Conservation (phyloP, 1,140 invertebrate species). For the Luehdorfia chinensis region DNA sequence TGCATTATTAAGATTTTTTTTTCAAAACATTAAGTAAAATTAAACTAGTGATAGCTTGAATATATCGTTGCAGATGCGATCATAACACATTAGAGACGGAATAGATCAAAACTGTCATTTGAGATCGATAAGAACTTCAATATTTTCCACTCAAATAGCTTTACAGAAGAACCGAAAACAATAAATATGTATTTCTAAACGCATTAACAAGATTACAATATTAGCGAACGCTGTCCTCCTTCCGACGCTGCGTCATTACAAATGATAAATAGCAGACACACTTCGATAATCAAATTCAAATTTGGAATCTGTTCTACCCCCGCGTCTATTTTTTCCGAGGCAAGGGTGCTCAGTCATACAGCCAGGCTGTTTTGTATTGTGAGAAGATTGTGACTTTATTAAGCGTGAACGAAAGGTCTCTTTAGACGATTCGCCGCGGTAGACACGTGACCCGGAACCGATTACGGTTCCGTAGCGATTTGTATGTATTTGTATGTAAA, state of each 20-base stretch:
- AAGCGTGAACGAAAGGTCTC: constrained; percentile 67
- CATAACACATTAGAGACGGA: too few species aligned
- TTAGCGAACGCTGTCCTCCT: constrained; percentile 58
- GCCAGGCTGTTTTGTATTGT: constrained; percentile 60
- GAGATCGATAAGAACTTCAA: constrained; percentile 60
- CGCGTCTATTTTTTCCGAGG: constrained; percentile 31
- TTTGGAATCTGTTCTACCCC: constrained; percentile 74
- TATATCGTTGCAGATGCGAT: too few species aligned
- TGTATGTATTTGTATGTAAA: constrained; percentile 74
- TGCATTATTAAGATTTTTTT: too few species aligned
- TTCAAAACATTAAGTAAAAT: too few species aligned
- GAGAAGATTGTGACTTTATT: constrained; percentile 73
- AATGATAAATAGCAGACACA: constrained; percentile 74
- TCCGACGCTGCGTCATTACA: constrained; percentile 58
- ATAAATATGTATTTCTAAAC: constrained; percentile 69
- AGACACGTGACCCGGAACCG: constrained; percentile 74
- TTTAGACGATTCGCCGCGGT: constrained; percentile 63
- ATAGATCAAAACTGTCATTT: constrained; percentile 45
- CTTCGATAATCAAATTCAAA: constrained; percentile 77
- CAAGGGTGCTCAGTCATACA: constrained; percentile 40
- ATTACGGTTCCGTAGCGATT: constrained; percentile 61
- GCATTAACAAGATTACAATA: constrained; percentile 74
- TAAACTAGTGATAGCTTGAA: too few species aligned
- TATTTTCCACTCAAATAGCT: constrained; percentile 66
- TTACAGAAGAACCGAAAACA: constrained; percentile 41